Evolutionary conservation across 2,113 vertebrate species (phyloP).

Genomic region (Cyprinodon variegatus): DNA sequence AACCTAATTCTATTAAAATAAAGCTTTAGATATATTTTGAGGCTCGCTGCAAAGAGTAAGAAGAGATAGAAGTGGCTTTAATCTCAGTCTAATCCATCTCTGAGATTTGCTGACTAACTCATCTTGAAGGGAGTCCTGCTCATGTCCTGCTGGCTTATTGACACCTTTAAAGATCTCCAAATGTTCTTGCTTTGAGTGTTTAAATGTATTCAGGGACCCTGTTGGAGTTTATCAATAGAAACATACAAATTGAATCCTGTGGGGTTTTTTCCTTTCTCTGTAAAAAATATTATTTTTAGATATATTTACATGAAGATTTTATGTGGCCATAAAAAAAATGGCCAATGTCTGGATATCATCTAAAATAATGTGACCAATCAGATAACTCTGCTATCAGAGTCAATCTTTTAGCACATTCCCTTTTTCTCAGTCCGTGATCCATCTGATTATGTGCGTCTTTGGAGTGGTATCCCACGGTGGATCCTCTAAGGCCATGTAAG

Average conservation of each 20-base stretch:
- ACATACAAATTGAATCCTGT: neutral
- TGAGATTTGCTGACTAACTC: neutral
- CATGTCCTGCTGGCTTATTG: neutral
- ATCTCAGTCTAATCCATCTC: neutral
- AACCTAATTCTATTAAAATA: neutral
- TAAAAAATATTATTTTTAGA: neutral
- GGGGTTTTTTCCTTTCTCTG: no score
- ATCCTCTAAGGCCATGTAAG: conserved; percentile 38
- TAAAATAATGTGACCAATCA: conserved; percentile 7
- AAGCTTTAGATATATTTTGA: neutral
- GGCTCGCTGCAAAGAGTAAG: neutral
- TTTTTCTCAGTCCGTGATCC: conserved; percentile 17
- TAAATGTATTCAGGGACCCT: neutral
- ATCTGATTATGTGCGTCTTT: conserved; percentile 33
- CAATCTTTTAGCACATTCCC: conserved; percentile 11
- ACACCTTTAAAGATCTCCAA: neutral
- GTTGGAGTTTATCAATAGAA: neutral
- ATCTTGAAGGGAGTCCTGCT: neutral
- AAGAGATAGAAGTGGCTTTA: neutral
- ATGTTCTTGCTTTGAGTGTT: neutral
- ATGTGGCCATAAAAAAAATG: neutral
- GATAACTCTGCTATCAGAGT: neutral
- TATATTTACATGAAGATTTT: neutral
- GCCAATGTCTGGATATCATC: neutral
- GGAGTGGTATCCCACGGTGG: conserved; percentile 28